These are phyloP conservation scores for Suillia variegata DNA, from an alignment of 2,888 invertebrate genomes.

Conservation along the genomic window DNA sequence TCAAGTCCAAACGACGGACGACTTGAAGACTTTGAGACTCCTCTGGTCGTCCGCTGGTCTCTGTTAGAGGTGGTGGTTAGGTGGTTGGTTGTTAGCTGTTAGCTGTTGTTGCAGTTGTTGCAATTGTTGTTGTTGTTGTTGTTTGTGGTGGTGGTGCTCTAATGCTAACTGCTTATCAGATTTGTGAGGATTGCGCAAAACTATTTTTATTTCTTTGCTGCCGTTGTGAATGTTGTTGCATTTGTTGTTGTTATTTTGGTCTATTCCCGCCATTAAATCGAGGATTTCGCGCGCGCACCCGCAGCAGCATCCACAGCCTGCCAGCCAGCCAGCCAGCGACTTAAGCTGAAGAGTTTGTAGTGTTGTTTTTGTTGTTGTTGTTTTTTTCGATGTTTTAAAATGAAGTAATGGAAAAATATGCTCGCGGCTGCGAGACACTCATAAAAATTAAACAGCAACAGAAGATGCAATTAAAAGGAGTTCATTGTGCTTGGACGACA, in stretches of 20 bases:
- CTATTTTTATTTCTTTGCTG: constrained; percentile 37
- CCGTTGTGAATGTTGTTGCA: constrained; percentile 19
- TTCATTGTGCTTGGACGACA: background rate
- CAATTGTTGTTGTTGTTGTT: too few relatives aligned
- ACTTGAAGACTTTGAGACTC: too few relatives aligned
- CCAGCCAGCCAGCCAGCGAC: too few relatives aligned
- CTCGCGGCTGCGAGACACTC: constrained; percentile 18
- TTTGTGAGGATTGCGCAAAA: constrained; percentile 46
- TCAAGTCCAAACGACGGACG: too few relatives aligned
- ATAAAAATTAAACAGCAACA: constrained; percentile 23
- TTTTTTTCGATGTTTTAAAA: constrained; percentile 22
- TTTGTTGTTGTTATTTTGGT: constrained; percentile 11
- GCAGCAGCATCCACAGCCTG: background rate
- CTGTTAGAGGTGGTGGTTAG: too few relatives aligned
- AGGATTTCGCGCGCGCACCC: constrained; percentile 20
- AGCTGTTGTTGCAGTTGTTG: too few relatives aligned
- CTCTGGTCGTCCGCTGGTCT: too few relatives aligned
- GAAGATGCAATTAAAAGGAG: background rate
- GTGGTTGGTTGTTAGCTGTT: too few relatives aligned
- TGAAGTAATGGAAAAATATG: constrained; percentile 33
- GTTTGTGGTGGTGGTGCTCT: constrained; percentile 19
- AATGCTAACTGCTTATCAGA: constrained; percentile 48
- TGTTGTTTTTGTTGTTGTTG: background rate
- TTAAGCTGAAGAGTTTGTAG: too few relatives aligned
- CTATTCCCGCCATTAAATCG: constrained; percentile 30